A percentile compares a stretch with the other conserved stretches of the same genome.
phyloP scores from a whole-genome alignment of 1,140 invertebrate species.

The Eurosta solidaginis region DNA sequence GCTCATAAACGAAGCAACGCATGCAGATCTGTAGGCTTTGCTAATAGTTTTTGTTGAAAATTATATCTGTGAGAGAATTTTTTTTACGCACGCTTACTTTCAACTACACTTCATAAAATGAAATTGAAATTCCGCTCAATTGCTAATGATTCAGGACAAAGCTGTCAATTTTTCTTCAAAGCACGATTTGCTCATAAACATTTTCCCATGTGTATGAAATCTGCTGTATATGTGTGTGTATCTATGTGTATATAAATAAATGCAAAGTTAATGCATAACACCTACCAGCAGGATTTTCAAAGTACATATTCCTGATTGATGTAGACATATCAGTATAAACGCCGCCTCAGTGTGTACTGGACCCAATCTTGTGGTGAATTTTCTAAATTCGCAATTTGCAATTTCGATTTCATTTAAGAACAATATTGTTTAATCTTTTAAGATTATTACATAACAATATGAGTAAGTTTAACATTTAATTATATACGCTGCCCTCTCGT shows the following conservation, averaged over 20 bases:
- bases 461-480: slow-evolving; percentile 16
- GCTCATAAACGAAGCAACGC: not conserved
- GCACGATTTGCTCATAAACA: slow-evolving; percentile 25
- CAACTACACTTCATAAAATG: not conserved
- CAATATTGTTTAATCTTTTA: not conserved
- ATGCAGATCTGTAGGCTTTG: not conserved
- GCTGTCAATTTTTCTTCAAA: not conserved
- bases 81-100: not conserved
- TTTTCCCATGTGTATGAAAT: slow-evolving; percentile 19
- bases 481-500: not conserved
- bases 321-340: too few relatives aligned
- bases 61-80: slow-evolving; percentile 30
- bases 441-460: slow-evolving; percentile 17
- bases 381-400: not conserved
- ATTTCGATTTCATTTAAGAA: not conserved
- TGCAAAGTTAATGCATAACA: slow-evolving; percentile 4
- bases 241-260: not conserved
- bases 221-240: too few relatives aligned
- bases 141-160: not conserved
- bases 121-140: slow-evolving; percentile 21
- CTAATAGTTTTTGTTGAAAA: not conserved
- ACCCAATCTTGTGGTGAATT: too few relatives aligned
- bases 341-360: too few relatives aligned
- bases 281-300: not conserved
- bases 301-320: slow-evolving; percentile 3